Evolutionary conservation across 2,113 vertebrate genomes (phyloP).

Genomic region (Pituophis catenifer): DNA sequence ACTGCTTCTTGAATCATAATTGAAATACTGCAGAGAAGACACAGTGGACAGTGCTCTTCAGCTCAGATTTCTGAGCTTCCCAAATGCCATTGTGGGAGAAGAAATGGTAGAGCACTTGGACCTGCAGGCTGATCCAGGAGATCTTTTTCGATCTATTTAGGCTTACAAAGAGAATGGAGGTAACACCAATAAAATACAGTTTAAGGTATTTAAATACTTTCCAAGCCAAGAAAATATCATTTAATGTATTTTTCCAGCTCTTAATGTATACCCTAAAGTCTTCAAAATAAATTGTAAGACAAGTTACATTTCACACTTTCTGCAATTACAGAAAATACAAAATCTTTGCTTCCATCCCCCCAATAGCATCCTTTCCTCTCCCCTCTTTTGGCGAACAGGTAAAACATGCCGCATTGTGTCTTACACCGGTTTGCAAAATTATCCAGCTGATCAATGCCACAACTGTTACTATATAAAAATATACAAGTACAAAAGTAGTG

Average conservation of each 20-base stretch:
- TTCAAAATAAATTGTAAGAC: constrained; percentile 44
- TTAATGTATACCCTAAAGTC: constrained; percentile 38
- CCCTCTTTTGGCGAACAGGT: constrained; percentile 55
- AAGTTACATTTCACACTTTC: constrained; percentile 52
- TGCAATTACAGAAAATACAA: constrained; percentile 14
- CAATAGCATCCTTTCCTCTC: constrained; percentile 10
- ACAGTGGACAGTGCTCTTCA: neutral
- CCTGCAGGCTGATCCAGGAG: neutral
- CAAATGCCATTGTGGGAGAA: neutral
- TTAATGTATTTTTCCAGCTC: constrained; percentile 50
- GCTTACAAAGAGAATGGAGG: neutral
- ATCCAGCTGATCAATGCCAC: constrained; percentile 45
- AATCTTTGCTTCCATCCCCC: neutral
- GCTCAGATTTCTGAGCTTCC: neutral
- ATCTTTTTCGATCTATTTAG: neutral
- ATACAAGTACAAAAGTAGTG: constrained; percentile 76
- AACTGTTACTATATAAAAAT: constrained; percentile 74
- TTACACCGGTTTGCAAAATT: constrained; percentile 55
- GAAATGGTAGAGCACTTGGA: neutral
- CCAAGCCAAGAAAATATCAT: constrained; percentile 57
- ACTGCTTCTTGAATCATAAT: neutral
- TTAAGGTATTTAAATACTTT: constrained; percentile 59
- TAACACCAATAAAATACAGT: constrained; percentile 17
- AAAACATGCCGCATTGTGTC: constrained; percentile 55
- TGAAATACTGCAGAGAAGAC: neutral